A percentile compares a stretch with the other conserved stretches of the same genome.
Evolutionary conservation across 2,113 vertebrate genomes (phyloP).

Genomic region (Chaetura pelagica): DNA sequence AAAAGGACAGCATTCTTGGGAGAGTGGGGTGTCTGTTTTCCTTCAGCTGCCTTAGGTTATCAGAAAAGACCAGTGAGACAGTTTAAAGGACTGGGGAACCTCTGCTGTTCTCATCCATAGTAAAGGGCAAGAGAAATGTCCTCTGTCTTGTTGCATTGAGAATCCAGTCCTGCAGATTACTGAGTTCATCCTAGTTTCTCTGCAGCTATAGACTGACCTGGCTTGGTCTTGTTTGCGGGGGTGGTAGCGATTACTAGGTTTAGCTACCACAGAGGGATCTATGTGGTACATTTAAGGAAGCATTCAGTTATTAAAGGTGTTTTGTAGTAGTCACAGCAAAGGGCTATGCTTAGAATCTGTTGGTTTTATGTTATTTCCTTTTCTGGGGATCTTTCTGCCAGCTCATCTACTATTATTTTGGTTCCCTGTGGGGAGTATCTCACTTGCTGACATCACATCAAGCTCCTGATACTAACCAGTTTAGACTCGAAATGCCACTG

Average conservation of each 20-base stretch:
- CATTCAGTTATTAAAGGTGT: background rate
- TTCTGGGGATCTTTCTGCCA: background rate
- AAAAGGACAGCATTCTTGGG: background rate
- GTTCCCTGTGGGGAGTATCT: background rate
- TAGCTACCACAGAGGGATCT: background rate
- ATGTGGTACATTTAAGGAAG: background rate
- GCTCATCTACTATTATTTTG: conserved; percentile 24
- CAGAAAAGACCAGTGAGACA: background rate
- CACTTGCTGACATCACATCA: background rate
- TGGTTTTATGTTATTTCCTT: background rate
- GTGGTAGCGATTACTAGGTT: background rate
- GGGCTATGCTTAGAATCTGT: background rate
- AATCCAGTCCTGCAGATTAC: background rate
- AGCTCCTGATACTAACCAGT: background rate
- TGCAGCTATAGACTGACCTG: background rate
- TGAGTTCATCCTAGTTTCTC: background rate
- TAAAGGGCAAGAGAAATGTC: background rate
- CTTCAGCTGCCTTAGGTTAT: background rate
- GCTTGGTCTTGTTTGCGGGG: background rate
- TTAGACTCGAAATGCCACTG: background rate
- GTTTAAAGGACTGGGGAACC: accelerated
- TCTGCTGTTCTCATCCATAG: accelerated
- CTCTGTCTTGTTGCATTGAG: accelerated
- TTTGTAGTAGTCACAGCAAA: background rate
- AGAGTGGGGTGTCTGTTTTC: accelerated